Evolutionary conservation across 2,888 invertebrate genomes (phyloP).

Genomic region (Lycia hirtaria): DNA sequence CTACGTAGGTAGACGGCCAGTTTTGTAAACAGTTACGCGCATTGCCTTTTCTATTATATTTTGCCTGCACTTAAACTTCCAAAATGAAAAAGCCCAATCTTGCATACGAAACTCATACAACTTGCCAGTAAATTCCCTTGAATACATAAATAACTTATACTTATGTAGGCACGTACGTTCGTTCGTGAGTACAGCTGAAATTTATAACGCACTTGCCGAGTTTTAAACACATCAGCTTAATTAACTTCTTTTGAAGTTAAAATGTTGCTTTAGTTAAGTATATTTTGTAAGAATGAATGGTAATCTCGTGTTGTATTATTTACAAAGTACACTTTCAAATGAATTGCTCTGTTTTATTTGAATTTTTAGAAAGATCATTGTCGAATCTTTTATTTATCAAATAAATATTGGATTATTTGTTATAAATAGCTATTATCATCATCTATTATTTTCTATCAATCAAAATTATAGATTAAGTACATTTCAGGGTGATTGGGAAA

Average conservation of each 20-base stretch:
- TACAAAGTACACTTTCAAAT: neutral
- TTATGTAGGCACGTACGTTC: conserved; percentile 46
- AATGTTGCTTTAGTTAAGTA: neutral
- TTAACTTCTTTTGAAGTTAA: conserved; percentile 61
- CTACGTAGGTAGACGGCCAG: too few relatives aligned
- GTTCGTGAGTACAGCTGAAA: conserved; percentile 61
- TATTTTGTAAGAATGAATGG: neutral
- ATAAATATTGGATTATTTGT: too few relatives aligned
- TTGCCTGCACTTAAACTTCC: conserved; percentile 30
- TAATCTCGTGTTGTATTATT: neutral
- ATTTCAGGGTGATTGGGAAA: too few relatives aligned
- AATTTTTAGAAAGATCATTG: too few relatives aligned
- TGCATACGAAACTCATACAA: conserved; percentile 47
- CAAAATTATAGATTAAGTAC: too few relatives aligned
- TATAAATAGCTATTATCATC: too few relatives aligned
- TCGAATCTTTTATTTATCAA: too few relatives aligned
- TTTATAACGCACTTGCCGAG: conserved; percentile 57
- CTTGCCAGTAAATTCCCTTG: conserved; percentile 56
- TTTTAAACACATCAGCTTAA: conserved; percentile 68
- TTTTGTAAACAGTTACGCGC: neutral
- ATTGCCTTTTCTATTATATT: conserved; percentile 2
- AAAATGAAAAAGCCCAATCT: conserved; percentile 46
- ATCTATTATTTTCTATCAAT: too few relatives aligned
- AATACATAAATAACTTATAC: conserved; percentile 35
- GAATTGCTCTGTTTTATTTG: too few relatives aligned